Evolutionary conservation across 2,888 invertebrate species (phyloP).

Genomic region (Zygothrica quintamaculata): DNA sequence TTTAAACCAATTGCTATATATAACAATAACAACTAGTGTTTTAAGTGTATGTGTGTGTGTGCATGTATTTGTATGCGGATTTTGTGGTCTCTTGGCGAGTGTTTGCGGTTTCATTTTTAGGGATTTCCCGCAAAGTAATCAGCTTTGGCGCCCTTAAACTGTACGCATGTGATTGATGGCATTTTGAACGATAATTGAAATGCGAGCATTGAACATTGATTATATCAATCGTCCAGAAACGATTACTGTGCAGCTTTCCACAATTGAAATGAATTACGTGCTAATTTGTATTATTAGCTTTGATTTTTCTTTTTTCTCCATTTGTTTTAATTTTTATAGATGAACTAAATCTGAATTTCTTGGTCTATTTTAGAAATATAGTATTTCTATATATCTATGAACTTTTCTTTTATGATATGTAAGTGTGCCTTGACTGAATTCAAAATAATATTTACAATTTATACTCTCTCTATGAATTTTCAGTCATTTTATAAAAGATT

Average conservation of each 20-base stretch:
- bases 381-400: too few species aligned
- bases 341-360: too few species aligned
- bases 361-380: too few species aligned
- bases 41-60: slow-evolving; percentile 5
- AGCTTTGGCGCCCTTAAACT: slow-evolving; percentile 8
- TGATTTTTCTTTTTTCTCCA: neutral
- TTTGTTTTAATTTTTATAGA: too few species aligned
- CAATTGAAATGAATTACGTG: neutral
- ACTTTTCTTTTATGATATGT: too few species aligned
- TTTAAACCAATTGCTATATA: slow-evolving; percentile 64
- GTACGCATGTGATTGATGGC: slow-evolving; percentile 27
- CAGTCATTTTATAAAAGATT: too few species aligned
- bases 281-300: neutral
- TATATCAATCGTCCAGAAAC: slow-evolving; percentile 4
- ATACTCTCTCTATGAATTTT: too few species aligned
- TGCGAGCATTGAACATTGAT: neutral
- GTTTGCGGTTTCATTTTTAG: slow-evolving; percentile 57
- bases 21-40: slow-evolving; percentile 23
- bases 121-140: slow-evolving; percentile 33
- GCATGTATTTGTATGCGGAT: slow-evolving; percentile 21
- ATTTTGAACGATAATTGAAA: slow-evolving; percentile 48
- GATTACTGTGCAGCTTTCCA: neutral
- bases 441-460: too few species aligned
- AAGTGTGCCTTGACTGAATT: too few species aligned
- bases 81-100: slow-evolving; percentile 46